Percentiles rank a stretch among this genome's conserved stretches.
These are phyloP conservation scores for Orchesella cincta DNA, from an alignment of 1,140 invertebrate genomes.

Conservation along the genomic window DNA sequence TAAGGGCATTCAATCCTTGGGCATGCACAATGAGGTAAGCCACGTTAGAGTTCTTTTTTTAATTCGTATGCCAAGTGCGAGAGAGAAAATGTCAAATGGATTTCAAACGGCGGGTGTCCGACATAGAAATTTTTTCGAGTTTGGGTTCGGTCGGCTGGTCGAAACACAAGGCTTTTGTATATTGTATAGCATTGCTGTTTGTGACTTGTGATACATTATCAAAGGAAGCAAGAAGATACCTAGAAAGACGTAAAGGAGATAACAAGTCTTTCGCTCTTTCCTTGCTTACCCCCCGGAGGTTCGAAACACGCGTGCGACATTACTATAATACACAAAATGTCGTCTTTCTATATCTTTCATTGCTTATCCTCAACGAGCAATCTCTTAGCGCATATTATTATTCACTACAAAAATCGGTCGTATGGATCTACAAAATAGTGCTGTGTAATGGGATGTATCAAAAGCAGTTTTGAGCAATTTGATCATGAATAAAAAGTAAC, in stretches of 20 bases:
- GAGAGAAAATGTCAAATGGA: slow-evolving; percentile 47
- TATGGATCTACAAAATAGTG: too few relatives aligned
- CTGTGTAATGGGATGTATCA: too few relatives aligned
- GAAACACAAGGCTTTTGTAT: not conserved
- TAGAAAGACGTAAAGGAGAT: slow-evolving; percentile 30
- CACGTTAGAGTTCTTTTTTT: too few relatives aligned
- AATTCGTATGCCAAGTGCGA: slow-evolving; percentile 48
- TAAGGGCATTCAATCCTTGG: too few relatives aligned
- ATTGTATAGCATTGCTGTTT: not conserved
- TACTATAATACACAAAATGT: slow-evolving; percentile 36
- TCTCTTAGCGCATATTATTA: too few relatives aligned
- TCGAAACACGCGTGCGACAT: slow-evolving; percentile 48
- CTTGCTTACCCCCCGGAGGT: slow-evolving; percentile 29
- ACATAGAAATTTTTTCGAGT: slow-evolving; percentile 44
- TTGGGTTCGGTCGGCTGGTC: slow-evolving; percentile 15
- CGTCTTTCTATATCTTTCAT: not conserved
- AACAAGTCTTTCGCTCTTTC: slow-evolving; percentile 47
- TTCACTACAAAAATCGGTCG: too few relatives aligned
- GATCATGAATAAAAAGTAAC: too few relatives aligned
- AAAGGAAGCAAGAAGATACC: not conserved
- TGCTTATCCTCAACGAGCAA: too few relatives aligned
- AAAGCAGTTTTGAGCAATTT: too few relatives aligned
- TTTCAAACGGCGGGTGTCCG: slow-evolving; percentile 45
- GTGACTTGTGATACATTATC: not conserved
- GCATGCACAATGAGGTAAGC: too few relatives aligned